Base-by-base conservation (phyloP, 2,113 vertebrate species). In the Phasianus colchicus region DNA sequence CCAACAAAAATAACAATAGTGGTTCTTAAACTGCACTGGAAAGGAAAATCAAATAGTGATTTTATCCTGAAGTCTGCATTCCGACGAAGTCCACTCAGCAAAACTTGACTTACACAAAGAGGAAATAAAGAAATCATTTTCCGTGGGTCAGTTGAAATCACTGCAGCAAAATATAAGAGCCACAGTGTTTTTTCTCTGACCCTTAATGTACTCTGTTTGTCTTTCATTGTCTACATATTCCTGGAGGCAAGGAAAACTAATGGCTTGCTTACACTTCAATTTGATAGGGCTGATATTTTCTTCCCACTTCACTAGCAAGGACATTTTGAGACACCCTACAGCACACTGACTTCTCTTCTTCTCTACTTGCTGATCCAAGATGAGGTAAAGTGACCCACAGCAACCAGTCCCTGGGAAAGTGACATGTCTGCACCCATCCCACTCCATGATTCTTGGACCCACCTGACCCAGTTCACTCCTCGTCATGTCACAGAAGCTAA, bases 281-380 rank as follows among this genome's bases (percentile, higher is more conserved):
- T 85, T 73, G 78, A 50, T 47, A 75, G 25, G 22, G 38, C 7
- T 70, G 63, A 43, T 6, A n/a, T 50, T 77, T 81, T 70, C 58
- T 74, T 73, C 36, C 38, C 38, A 18, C 6, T 9, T 19, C 43
- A 36, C 38, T 38, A 67, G 20, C 60, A 32, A 71, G 75, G 43
- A 5, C 18, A 45, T 2, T 55, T 30, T 5, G 13, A 85, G 52
- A 48, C 21, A 66, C 10, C 3, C 13, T 22, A 40, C 25, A 61
- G 47, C 22, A 55, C 0, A 0, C 2, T 3, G 1, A 3, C 1
- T 29, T 7, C 2, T 6, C 30, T 32, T 10, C 18, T 90, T 92
- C 30, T 48, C 13, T 20, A 14, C 29, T 22, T 63, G 11, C 47
- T 1, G 1, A 3, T 42, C 11, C 0, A 3, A 88, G 38, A 30